Conservation (phyloP, 2,113 vertebrate species). For the Leptobrachium ailaonicum region DNA sequence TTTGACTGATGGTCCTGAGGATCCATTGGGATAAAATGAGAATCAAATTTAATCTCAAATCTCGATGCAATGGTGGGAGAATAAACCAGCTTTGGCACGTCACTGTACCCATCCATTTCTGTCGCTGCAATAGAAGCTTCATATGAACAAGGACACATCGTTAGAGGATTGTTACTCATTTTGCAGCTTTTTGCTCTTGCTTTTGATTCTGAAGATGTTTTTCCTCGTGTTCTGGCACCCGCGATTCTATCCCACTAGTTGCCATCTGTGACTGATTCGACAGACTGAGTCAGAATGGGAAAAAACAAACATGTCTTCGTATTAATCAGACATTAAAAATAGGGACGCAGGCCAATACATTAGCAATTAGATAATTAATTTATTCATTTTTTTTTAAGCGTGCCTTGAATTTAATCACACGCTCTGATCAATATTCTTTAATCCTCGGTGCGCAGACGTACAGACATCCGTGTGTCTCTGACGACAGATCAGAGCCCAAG, state of each 20-base stretch:
- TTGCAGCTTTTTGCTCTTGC: conserved; percentile 10
- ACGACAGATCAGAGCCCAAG: no score
- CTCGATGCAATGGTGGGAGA: not conserved
- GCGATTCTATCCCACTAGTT: conserved; percentile 1
- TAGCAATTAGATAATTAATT: no score
- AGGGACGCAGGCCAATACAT: no score
- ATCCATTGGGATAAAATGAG: no score
- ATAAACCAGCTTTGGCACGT: not conserved
- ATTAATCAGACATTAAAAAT: no score
- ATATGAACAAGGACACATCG: no score
- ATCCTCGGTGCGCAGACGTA: no score
- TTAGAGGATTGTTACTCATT: not conserved
- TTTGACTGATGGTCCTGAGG: not conserved
- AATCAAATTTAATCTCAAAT: not conserved
- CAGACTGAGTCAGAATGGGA: conserved; percentile 1
- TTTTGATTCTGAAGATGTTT: conserved; percentile 8
- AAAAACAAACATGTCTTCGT: no score
- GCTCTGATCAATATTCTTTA: no score
- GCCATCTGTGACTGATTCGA: conserved; percentile 17
- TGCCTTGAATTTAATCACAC: no score
- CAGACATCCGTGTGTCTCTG: no score
- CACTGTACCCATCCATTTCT: not conserved
- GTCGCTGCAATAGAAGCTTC: not conserved
- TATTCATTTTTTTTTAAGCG: no score
- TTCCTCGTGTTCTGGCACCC: not conserved